Conservation (phyloP, 2,888 invertebrate genomes). For the Gibbula magus region DNA sequence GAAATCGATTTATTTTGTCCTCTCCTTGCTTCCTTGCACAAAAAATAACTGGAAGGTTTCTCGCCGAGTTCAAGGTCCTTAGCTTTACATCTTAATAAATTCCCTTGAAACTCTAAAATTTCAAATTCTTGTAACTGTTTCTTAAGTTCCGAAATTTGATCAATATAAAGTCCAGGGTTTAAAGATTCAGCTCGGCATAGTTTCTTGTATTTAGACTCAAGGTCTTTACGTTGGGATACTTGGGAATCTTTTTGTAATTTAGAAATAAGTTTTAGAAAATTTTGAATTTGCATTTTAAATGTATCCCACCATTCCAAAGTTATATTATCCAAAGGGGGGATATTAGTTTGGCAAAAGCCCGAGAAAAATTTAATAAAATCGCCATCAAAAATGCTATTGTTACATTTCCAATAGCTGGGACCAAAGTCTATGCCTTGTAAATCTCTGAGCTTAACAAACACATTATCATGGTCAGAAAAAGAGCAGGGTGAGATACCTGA, state of each 20-base stretch:
- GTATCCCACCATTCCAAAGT: conserved; percentile 8
- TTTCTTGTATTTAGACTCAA: background rate
- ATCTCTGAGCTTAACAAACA: conserved; percentile 29
- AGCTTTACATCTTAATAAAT: conserved; percentile 20
- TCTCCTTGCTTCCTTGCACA: conserved; percentile 9
- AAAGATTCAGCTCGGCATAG: background rate
- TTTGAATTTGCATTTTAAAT: background rate
- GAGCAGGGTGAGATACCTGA: background rate
- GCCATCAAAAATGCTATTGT: background rate
- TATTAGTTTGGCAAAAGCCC: background rate
- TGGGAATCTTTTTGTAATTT: background rate
- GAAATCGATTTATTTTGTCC: conserved; percentile 20
- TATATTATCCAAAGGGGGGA: background rate
- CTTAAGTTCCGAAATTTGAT: background rate
- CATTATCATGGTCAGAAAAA: background rate
- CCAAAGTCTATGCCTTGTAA: background rate
- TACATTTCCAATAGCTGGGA: background rate
- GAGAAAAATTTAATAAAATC: background rate
- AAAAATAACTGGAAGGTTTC: conserved; percentile 28
- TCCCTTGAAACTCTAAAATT: background rate
- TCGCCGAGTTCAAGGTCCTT: conserved; percentile 3
- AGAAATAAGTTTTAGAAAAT: background rate
- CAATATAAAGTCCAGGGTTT: background rate
- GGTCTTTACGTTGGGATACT: background rate
- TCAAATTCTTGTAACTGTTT: conserved; percentile 11